Base-by-base conservation (phyloP, 2,113 vertebrate species). In the Xyliphius kryptos region DNA sequence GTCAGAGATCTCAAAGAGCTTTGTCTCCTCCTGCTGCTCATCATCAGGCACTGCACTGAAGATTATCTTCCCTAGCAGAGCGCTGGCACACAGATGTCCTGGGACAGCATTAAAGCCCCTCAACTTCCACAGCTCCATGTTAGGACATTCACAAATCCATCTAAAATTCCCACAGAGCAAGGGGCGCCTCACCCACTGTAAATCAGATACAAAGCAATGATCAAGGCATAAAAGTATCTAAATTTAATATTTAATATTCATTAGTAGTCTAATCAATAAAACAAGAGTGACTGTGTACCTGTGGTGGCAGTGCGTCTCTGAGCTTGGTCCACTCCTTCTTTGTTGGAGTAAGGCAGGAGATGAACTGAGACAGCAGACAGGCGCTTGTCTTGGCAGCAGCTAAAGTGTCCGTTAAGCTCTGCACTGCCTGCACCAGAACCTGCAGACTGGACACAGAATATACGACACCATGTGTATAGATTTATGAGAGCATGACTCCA, bases 131-230 rank as follows among this genome's bases (percentile, higher is more conserved):
- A 70, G 74, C 26, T 85, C 83, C 49, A 80, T 73, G 64, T 80
- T 80, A 61, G 86, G 79, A 62, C 79, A 83, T 56, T 90, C 86
- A 58, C 79, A 83, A 73, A 89, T 87, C 74, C 88, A 79, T 79
- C 89, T 83, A 62, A 94, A 66, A 54, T 84, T 84, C 67, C 89
- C 85, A 44, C 88, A 85, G 73, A 95, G 74, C 69, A 98, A 84
- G 44, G 93, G 89, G 20, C 76, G 81, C 74, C 88, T 89, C 43
- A 95, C 73, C 95, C 95, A 97, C 95, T 98, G 77, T 37, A 79
- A 61, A 56, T 11, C 11, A 53, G 56, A 20, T 50, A 51, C 47
- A 38, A n/a, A n/a, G n/a, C n/a, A n/a, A n/a, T n/a, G n/a, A n/a
- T n/a, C n/a, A n/a, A n/a, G n/a, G n/a, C n/a, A n/a, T n/a, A n/a